Evolutionary conservation across 1,140 invertebrate genomes (phyloP).

Genomic region (Parasteatoda tepidariorum): DNA sequence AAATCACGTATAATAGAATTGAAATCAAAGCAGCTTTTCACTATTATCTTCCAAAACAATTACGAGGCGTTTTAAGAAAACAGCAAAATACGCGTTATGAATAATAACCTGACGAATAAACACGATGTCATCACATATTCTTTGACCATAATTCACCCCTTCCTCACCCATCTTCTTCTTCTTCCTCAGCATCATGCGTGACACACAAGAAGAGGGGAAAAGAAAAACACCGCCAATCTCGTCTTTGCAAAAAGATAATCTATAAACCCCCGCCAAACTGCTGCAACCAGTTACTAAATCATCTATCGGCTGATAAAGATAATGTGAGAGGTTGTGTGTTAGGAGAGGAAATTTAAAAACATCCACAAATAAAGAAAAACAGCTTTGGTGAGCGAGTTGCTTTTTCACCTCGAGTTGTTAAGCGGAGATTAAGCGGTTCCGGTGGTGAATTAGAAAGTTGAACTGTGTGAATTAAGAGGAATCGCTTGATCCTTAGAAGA

Average conservation of each 20-base stretch:
- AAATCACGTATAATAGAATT: no score
- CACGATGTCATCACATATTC: neutral
- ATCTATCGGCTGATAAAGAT: neutral
- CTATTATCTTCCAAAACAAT: no score
- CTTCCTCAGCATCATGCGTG: neutral
- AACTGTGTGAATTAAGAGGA: neutral
- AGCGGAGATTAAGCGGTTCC: neutral
- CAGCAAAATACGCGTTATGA: no score
- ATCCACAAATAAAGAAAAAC: neutral
- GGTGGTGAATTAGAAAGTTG: neutral
- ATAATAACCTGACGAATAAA: neutral
- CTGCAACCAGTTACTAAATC: neutral
- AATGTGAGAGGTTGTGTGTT: neutral
- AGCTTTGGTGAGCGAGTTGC: neutral
- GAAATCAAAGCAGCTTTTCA: no score
- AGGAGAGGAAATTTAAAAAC: neutral
- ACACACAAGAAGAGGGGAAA: neutral
- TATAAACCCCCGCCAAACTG: neutral
- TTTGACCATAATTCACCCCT: neutral
- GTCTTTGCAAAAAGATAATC: no score
- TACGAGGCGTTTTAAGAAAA: no score
- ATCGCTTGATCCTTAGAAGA: neutral
- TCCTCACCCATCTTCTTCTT: neutral
- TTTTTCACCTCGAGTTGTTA: neutral
- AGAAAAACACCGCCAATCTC: no score